phyloP scores from a whole-genome alignment of 1,140 invertebrate species.

The Philaenus spumarius region DNA sequence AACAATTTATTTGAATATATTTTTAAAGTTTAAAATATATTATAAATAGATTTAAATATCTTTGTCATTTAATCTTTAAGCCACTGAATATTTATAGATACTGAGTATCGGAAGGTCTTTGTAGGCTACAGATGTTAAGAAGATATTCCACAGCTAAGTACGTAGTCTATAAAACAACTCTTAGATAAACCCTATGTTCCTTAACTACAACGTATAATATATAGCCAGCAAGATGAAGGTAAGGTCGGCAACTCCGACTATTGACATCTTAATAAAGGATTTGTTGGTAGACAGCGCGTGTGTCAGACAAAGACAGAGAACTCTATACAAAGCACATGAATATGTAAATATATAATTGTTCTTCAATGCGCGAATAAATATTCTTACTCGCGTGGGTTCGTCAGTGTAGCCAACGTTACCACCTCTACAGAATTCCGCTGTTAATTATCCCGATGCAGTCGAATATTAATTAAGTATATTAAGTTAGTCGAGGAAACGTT shows the following conservation, averaged over 20 bases:
- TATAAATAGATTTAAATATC: too few species aligned
- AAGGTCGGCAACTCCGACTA: neutral
- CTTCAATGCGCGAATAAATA: neutral
- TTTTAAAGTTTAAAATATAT: too few species aligned
- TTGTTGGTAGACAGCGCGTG: neutral
- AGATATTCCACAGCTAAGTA: too few species aligned
- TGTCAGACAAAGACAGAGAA: neutral
- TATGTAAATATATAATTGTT: conserved; percentile 17
- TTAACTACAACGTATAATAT: neutral
- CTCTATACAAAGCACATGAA: conserved; percentile 8
- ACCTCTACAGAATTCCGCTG: neutral
- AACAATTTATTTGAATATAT: too few species aligned
- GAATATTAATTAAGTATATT: too few species aligned
- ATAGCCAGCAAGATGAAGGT: neutral
- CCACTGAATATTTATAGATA: too few species aligned
- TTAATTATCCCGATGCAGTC: too few species aligned
- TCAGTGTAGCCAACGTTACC: neutral
- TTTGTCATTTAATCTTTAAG: too few species aligned
- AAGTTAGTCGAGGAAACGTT: too few species aligned
- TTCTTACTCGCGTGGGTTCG: neutral
- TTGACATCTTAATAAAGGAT: conserved; percentile 13
- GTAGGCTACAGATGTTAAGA: too few species aligned
- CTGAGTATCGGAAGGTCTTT: too few species aligned
- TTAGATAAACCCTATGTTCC: neutral
- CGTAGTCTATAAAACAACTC: too few species aligned